Evolutionary conservation across 2,797 vertebrate species (phyloP).

Genomic region (Pangasius larnaudii): DNA sequence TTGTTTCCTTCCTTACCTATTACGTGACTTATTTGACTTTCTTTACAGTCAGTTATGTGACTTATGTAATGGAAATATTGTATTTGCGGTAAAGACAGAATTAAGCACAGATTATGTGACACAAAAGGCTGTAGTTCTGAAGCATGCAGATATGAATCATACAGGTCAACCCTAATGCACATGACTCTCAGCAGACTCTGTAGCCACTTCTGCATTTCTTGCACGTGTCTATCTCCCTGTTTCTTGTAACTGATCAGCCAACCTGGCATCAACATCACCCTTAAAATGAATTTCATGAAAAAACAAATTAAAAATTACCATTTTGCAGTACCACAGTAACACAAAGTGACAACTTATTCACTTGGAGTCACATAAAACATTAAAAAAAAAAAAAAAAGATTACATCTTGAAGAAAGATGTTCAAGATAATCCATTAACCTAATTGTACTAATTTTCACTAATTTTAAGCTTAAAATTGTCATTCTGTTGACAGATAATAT

Average conservation of each 20-base stretch:
- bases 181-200: slow-evolving; percentile 2
- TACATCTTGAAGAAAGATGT: neutral
- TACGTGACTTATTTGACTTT: neutral
- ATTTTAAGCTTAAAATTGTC: neutral
- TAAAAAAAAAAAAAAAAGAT: neutral
- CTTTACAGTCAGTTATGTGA: neutral
- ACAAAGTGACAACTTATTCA: neutral
- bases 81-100: neutral
- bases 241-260: neutral
- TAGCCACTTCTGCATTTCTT: neutral
- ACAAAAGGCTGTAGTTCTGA: neutral
- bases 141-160: neutral
- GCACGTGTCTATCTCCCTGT: no score
- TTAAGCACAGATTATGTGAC: neutral
- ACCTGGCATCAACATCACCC: neutral
- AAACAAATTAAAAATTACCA: neutral
- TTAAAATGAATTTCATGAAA: neutral
- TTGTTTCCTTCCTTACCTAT: neutral
- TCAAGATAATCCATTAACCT: no score
- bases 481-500: neutral
- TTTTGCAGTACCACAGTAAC: neutral
- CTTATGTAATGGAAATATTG: neutral
- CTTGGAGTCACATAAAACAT: neutral
- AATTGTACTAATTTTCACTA: no score
- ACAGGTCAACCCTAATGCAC: neutral